A percentile compares a stretch with the other conserved stretches of the same genome.
Evolutionary conservation across 2,888 invertebrate genomes (phyloP).

Genomic region (Lucinisca nassula): DNA sequence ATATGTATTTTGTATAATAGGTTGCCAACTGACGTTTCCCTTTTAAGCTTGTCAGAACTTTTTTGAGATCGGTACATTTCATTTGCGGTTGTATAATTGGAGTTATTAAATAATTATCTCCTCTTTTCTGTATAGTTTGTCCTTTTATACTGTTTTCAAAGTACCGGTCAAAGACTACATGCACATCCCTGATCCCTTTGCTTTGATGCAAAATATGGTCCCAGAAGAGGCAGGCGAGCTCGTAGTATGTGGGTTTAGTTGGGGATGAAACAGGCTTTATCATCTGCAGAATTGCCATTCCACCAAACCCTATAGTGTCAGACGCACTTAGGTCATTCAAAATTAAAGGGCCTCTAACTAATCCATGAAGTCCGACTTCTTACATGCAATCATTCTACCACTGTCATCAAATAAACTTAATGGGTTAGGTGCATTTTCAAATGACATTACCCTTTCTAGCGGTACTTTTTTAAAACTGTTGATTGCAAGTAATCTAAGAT

Average conservation of each 20-base stretch:
- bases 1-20: no score
- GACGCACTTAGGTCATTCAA: not conserved
- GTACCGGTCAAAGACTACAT: constrained; percentile 34
- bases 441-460: not conserved
- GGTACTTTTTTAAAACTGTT: constrained; percentile 9
- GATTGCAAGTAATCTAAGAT: not conserved
- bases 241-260: not conserved
- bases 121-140: not conserved
- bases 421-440: constrained; percentile 22
- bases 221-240: not conserved
- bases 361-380: constrained; percentile 17
- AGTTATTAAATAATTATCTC: no score
- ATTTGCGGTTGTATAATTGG: no score
- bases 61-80: no score
- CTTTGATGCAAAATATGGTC: not conserved
- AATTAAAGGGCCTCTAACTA: constrained; percentile 15
- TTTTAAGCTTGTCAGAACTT: no score
- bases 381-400: constrained; percentile 16
- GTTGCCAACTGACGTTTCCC: no score
- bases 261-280: not conserved
- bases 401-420: constrained; percentile 26
- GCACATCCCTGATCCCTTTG: not conserved
- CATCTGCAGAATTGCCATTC: constrained; percentile 15
- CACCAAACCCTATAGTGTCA: constrained; percentile 26
- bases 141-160: not conserved